Base-by-base conservation (phyloP, 2,113 vertebrate genomes). In the Istiophorus platypterus region DNA sequence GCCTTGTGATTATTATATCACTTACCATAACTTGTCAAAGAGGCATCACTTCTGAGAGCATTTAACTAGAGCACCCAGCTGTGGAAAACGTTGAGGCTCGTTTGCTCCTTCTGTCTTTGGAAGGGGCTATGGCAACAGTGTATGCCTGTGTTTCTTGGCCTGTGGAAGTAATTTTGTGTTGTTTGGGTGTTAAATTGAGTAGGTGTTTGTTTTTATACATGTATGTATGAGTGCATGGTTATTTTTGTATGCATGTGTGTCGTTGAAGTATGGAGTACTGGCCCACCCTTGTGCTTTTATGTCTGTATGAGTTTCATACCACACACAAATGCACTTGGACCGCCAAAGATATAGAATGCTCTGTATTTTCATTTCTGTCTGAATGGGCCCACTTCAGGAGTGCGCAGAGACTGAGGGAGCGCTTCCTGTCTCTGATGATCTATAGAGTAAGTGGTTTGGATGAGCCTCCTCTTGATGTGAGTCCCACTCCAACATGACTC, bases 21-120 rank as follows among this genome's bases (percentile, higher is more conserved):
- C 88, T 91, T 90, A 89, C 90, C 81, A 71, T 77, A 78, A 81
- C 81, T 92, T 91, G 92, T 93, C 93, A 95, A 92, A 92, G 82
- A 91, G 67, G 87, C 87, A 85, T 92, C 62, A 82, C 85, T 92
- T 91, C 75, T 91, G 81, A 78, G 75, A 84, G 78, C 51, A 26
- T 89, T 91, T 89, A 94, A 74, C 85, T 77, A 66, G 76, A 8
- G 59, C 86, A 84, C 62, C 85, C 84, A 82, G 80, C 76, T 72
- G 20, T 80, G 88, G 70, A 91, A 93, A 93, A 90, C 58, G 62
- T 71, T 75, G 59, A 84, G 71, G 76, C 81, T 81, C 27, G 41
- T 86, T 87, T 85, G 75, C 61, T 63, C 58, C 77, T 56, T 77
- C 59, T 64, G 73, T 86, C 59, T 24, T 80, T 80, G 80, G 70